phyloP scores from a whole-genome alignment of 2,113 vertebrate species.

The Microcebus murinus region DNA sequence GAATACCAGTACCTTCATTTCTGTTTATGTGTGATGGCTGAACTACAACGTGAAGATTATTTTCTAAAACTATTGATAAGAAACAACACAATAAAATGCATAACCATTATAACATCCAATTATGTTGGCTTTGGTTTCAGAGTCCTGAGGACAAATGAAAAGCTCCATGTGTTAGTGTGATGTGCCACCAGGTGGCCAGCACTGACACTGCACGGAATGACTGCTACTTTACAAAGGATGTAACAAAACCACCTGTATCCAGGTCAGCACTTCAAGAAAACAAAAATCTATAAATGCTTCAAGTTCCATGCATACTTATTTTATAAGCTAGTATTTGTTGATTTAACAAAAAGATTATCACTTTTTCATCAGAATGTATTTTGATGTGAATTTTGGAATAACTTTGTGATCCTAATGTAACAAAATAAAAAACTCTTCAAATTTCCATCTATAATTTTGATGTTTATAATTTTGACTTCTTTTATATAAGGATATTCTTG shows the following conservation, averaged over 20 bases:
- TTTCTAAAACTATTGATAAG: background rate
- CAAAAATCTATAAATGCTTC: background rate
- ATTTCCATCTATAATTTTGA: background rate
- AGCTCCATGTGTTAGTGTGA: slow-evolving; percentile 59
- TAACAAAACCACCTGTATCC: background rate
- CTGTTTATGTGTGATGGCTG: background rate
- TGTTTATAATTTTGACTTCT: background rate
- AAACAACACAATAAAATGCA: background rate
- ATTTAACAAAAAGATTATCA: background rate
- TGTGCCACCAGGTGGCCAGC: slow-evolving; percentile 83
- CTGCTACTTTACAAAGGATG: background rate
- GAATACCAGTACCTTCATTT: background rate
- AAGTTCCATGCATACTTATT: background rate
- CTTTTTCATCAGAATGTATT: background rate
- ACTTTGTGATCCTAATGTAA: slow-evolving; percentile 1
- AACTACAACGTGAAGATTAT: background rate
- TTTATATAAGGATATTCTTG: background rate
- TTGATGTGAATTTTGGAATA: background rate
- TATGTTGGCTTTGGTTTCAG: background rate
- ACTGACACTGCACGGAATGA: slow-evolving; percentile 51
- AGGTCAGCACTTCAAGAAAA: background rate
- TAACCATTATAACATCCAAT: background rate
- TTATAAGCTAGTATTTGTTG: background rate
- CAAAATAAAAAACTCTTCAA: background rate
- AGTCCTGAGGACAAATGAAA: slow-evolving; percentile 33